These are phyloP conservation scores for Chloebia gouldiae DNA, from an alignment of 2,113 vertebrate species.

Conservation along the genomic window DNA sequence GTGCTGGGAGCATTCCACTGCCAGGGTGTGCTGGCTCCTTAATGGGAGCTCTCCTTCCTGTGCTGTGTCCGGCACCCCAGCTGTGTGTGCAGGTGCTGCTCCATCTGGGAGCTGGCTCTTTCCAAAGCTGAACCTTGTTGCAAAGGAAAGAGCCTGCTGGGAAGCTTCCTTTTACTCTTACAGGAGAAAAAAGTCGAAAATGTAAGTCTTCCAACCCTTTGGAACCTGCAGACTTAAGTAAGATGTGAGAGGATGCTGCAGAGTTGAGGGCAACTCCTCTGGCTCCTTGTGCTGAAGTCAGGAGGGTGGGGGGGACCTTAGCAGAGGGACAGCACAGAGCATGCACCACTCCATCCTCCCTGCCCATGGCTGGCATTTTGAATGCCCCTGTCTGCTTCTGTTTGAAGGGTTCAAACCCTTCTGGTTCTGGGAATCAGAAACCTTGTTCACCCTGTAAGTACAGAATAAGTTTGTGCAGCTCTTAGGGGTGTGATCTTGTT, in stretches of 20 bases:
- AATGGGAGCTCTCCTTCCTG: background rate
- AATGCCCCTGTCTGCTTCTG: background rate
- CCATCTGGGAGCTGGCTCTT: background rate
- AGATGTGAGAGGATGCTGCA: background rate
- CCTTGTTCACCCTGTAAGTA: fast-evolving
- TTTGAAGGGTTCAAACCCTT: background rate
- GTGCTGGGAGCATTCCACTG: background rate
- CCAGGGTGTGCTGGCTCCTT: background rate
- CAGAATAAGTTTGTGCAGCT: background rate
- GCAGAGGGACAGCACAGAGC: background rate
- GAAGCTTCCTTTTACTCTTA: background rate
- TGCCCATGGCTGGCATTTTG: background rate
- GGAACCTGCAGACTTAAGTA: background rate
- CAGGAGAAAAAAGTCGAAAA: background rate
- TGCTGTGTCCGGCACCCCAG: background rate
- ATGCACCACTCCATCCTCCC: background rate
- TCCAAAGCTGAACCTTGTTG: background rate
- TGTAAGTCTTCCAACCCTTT: background rate
- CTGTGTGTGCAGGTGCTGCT: constrained; percentile 11
- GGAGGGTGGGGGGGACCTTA: background rate
- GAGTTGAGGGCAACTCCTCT: background rate
- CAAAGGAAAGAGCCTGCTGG: background rate
- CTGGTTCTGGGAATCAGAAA: background rate
- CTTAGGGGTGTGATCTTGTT: background rate
- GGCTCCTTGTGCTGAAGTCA: background rate